Evolutionary conservation across 2,797 vertebrate genomes (phyloP).

Genomic region (Silurus aristotelis): DNA sequence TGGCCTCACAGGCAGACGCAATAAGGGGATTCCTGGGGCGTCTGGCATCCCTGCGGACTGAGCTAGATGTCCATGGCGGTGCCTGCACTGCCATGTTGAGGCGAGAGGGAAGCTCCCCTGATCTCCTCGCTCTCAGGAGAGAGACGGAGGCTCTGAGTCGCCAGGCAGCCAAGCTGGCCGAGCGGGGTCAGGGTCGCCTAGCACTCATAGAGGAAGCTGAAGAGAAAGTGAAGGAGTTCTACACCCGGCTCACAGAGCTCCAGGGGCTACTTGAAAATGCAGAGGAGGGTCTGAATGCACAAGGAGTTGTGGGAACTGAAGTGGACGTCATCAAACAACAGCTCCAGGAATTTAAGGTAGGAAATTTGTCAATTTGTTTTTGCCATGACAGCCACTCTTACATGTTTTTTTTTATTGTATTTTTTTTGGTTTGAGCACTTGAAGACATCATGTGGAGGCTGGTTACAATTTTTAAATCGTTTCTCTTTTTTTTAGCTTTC

Average conservation of each 20-base stretch:
- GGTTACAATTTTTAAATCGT: background rate
- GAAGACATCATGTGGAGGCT: slow-evolving; percentile 25
- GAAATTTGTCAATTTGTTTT: slow-evolving; percentile 47
- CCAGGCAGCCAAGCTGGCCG: slow-evolving; percentile 86
- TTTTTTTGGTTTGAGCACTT: background rate
- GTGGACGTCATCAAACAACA: slow-evolving; percentile 94
- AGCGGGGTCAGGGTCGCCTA: slow-evolving; percentile 83
- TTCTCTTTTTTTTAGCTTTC: background rate
- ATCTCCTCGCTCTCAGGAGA: slow-evolving; percentile 88
- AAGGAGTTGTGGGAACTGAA: slow-evolving; percentile 88
- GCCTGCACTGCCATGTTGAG: slow-evolving; percentile 89
- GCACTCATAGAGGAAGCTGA: slow-evolving; percentile 85
- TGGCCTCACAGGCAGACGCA: slow-evolving; percentile 91
- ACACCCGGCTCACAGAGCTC: slow-evolving; percentile 80
- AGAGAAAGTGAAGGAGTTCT: slow-evolving; percentile 85
- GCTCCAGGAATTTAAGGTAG: slow-evolving; percentile 93
- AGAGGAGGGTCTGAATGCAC: slow-evolving; percentile 83
- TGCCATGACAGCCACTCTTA: background rate
- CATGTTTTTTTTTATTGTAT: background rate
- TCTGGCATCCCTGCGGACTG: slow-evolving; percentile 74
- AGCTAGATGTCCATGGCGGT: slow-evolving; percentile 81
- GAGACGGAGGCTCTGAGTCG: slow-evolving; percentile 91
- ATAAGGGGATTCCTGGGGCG: slow-evolving; percentile 82
- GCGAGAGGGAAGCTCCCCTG: slow-evolving; percentile 88
- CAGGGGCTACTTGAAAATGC: slow-evolving; percentile 80